Conservation (phyloP, 2,113 vertebrate genomes). For the Barbus barbus region DNA sequence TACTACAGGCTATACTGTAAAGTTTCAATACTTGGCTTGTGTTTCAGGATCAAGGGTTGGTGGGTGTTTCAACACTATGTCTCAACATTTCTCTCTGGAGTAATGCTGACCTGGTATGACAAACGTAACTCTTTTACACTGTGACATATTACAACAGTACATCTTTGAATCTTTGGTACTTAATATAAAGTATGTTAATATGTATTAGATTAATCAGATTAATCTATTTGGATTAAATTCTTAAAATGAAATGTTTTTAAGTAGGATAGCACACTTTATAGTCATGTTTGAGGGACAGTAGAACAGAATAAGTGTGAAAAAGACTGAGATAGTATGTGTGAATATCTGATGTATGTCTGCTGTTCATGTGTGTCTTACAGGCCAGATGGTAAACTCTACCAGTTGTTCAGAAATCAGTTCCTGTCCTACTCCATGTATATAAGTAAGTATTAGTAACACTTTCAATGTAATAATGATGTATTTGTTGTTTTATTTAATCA, state of each 20-base stretch:
- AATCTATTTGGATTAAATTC: background rate
- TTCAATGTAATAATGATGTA: background rate
- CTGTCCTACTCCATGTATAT: constrained; percentile 94
- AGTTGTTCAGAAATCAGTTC: constrained; percentile 96
- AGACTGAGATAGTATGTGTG: background rate
- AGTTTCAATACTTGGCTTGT: background rate
- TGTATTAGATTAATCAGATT: background rate
- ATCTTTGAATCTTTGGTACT: background rate
- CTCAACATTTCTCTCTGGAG: constrained; percentile 93
- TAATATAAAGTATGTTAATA: background rate
- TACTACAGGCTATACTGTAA: too few relatives aligned
- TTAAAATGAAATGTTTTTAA: background rate
- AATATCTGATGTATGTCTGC: background rate
- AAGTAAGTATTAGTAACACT: constrained; percentile 79
- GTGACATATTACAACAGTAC: background rate
- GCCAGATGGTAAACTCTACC: constrained; percentile 94
- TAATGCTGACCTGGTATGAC: constrained; percentile 95
- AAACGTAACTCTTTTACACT: background rate
- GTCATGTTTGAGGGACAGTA: too few relatives aligned
- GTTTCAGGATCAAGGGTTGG: constrained; percentile 96
- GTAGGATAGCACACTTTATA: background rate
- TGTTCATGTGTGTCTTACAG: constrained; percentile 67
- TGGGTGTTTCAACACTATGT: constrained; percentile 97
- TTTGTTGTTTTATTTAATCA: background rate
- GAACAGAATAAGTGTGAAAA: background rate